phyloP scores from a whole-genome alignment of 2,797 vertebrate species.

The Rhinophrynus dorsalis region DNA sequence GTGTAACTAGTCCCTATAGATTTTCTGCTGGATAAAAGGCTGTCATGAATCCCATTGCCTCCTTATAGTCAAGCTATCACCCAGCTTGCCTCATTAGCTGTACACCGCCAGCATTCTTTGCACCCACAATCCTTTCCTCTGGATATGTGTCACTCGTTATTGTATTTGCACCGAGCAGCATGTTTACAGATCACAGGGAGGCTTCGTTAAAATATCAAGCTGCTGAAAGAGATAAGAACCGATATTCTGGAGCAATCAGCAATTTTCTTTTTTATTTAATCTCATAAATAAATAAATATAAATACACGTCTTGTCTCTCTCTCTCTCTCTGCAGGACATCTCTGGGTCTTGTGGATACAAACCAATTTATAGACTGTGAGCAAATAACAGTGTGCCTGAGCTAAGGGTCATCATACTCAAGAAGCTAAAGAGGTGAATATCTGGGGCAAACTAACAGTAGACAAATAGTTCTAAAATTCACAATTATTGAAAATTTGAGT shows the following conservation, averaged over 20 bases:
- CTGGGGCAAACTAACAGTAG: too few species aligned
- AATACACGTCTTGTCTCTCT: too few species aligned
- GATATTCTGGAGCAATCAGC: constrained; percentile 12
- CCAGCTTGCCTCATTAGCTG: constrained; percentile 27
- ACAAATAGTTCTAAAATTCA: too few species aligned
- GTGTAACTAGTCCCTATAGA: constrained; percentile 4
- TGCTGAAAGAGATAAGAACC: not conserved
- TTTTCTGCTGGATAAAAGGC: not conserved
- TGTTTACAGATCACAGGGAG: constrained; percentile 23
- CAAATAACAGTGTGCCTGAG: too few species aligned
- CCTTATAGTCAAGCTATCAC: constrained; percentile 27
- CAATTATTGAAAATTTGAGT: too few species aligned
- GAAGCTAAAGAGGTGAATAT: too few species aligned
- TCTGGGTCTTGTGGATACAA: not conserved
- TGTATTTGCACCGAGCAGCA: constrained; percentile 36
- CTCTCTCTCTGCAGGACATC: not conserved
- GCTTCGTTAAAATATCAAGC: constrained; percentile 32
- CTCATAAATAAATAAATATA: not conserved
- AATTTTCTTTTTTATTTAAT: too few species aligned
- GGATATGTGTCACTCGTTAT: constrained; percentile 31
- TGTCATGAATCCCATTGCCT: constrained; percentile 16
- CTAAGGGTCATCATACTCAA: too few species aligned
- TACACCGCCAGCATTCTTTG: constrained; percentile 15
- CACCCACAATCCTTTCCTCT: not conserved
- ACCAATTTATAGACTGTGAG: too few species aligned